Percentiles rank a stretch among this genome's conserved stretches.
Evolutionary conservation across 2,797 vertebrate species (phyloP).

Genomic region (Phylloscopus collybita): DNA sequence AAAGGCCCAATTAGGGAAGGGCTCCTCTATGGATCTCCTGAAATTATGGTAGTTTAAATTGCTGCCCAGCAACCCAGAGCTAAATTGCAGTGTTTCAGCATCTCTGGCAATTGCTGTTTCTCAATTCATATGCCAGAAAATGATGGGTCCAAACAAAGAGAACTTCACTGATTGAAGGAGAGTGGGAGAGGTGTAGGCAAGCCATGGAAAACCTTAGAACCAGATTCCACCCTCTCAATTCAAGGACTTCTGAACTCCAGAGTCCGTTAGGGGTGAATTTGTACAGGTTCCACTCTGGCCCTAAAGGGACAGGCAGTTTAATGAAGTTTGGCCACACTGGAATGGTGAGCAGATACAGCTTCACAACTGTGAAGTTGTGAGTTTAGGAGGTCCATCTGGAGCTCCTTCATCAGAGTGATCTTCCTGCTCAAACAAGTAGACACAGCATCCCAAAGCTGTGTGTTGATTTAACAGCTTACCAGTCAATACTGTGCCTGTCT

Average conservation of each 20-base stretch:
- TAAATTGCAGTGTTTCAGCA: constrained; percentile 44
- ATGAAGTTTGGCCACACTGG: neutral
- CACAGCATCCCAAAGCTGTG: neutral
- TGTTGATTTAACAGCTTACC: neutral
- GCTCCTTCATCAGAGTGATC: neutral
- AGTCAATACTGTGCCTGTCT: neutral
- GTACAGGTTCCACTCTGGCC: neutral
- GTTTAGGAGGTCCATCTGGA: neutral
- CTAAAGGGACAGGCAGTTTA: neutral
- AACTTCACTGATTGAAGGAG: neutral
- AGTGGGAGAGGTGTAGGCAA: neutral
- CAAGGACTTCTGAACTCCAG: neutral
- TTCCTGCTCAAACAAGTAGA: neutral
- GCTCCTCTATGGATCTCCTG: neutral
- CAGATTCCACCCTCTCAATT: neutral
- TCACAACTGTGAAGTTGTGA: neutral
- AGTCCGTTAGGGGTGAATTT: neutral
- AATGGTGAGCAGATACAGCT: neutral
- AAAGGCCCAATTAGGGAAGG: constrained; percentile 22
- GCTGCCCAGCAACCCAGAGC: constrained; percentile 36
- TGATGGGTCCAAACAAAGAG: constrained; percentile 14
- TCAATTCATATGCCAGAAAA: constrained; percentile 22
- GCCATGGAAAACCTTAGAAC: neutral
- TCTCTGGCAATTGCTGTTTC: constrained; percentile 14
- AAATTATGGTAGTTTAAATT: constrained; percentile 46